Conservation (phyloP, 2,888 invertebrate genomes). For the Frankliniella fusca region DNA sequence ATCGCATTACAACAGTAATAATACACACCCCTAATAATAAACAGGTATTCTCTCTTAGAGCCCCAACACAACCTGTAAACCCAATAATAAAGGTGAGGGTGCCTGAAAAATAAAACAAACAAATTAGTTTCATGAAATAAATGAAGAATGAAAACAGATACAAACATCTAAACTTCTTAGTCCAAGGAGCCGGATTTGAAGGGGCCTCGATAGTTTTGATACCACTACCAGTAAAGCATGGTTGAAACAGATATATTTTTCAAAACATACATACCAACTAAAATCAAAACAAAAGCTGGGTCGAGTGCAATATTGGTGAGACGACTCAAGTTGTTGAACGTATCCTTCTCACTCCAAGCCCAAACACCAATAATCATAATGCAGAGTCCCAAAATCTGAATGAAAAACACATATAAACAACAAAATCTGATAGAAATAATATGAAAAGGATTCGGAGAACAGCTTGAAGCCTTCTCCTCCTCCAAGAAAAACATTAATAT, state of each 20-base stretch:
- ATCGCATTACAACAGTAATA: slow-evolving; percentile 30
- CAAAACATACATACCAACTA: slow-evolving; percentile 61
- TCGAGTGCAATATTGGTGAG: slow-evolving; percentile 87
- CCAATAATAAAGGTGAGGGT: slow-evolving; percentile 92
- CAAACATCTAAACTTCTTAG: slow-evolving; percentile 28
- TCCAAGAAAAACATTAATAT: background rate
- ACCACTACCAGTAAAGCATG: too few relatives aligned
- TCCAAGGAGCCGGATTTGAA: background rate
- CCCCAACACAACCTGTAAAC: slow-evolving; percentile 95
- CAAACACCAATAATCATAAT: slow-evolving; percentile 88
- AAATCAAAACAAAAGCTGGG: slow-evolving; percentile 92
- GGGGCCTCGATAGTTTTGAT: too few relatives aligned
- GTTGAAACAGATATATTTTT: background rate
- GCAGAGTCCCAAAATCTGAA: slow-evolving; percentile 78
- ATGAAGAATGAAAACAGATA: background rate
- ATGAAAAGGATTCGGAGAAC: background rate
- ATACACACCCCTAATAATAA: slow-evolving; percentile 81
- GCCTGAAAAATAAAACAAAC: slow-evolving; percentile 54
- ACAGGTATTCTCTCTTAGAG: slow-evolving; percentile 94
- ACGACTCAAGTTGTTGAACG: slow-evolving; percentile 83
- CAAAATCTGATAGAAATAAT: slow-evolving; percentile 28
- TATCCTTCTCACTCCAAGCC: slow-evolving; percentile 98
- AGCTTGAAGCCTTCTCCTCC: too few relatives aligned
- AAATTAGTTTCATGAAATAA: background rate
- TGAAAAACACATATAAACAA: slow-evolving; percentile 41